Evolutionary conservation across 92 coral and sea anemone species (phyloP), one percentile per base, ranked within the genome.

Genomic region (Pocillopora meandrina): DNA sequence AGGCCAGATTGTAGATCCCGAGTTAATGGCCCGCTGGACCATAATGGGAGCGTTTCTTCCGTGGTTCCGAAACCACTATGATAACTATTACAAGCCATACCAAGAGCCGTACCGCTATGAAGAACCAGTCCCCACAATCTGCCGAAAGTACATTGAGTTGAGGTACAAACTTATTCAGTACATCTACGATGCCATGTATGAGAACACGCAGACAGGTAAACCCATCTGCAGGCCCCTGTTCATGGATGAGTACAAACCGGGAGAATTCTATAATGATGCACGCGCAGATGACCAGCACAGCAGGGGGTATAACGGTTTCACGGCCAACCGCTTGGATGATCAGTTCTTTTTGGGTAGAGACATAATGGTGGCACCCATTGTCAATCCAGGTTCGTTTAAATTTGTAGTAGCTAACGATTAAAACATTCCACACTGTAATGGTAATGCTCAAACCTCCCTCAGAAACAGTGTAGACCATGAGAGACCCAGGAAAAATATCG

Each of bases 141-240:
- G 95, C 90, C 95, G 95, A 65, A 92, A 92, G 93, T 92, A 90
- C 80, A 92, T 92, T 83, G 93, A 92, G 88, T 47, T 92, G 81
- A 91, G 95, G 13, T 92, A 92, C 84, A 89, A 85, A 15, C 85
- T 92, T 85, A 92, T 90, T 42, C 93, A 90, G 90, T 90, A 90
- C 65, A 90, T 90, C 87, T 92, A 92, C 71, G 95, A 92, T 70
- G 93, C 95, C 14, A 92, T 92, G 95, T 92, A 87, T 68, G 95
- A 90, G 72, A 92, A 92, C 71, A 90, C 90, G 13, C 85, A 31
- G 90, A 80, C 69, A 35, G 95, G 95, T 23, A 92, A 92, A 61
- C 95, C 95, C 0, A 92, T 92, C 87, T 92, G 95, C 65, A 88
- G 93, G 7, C 95, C 95, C 1, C 26, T 92, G 33, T 90, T 92